Evolutionary conservation across 2,888 invertebrate genomes (phyloP).

Genomic region (Ectobius pallidus): DNA sequence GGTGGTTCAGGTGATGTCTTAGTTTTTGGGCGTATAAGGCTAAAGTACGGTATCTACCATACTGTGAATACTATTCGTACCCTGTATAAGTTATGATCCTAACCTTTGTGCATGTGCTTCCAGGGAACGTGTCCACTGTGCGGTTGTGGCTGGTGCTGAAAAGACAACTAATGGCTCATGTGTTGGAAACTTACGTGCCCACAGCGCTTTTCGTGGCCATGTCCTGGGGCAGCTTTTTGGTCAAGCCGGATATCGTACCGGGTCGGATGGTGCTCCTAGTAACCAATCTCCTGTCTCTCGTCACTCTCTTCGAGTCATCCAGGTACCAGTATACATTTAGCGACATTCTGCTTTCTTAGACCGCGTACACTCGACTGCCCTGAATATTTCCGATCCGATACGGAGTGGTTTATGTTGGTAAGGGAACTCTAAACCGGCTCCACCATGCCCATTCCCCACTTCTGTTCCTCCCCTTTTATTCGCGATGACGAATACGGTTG

Average conservation of each 20-base stretch:
- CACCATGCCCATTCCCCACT: too few relatives aligned
- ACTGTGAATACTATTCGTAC: too few relatives aligned
- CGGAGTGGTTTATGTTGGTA: too few relatives aligned
- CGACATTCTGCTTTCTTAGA: neutral
- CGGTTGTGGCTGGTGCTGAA: constrained; percentile 13
- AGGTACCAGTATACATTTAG: neutral
- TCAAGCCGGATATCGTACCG: constrained; percentile 31
- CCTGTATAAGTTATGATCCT: too few relatives aligned
- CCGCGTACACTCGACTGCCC: neutral
- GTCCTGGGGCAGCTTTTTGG: constrained; percentile 35
- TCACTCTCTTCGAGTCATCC: constrained; percentile 28
- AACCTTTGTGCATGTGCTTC: too few relatives aligned
- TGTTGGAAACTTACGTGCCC: constrained; percentile 23
- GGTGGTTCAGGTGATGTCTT: too few relatives aligned
- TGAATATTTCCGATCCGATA: neutral
- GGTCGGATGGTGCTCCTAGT: constrained; percentile 35
- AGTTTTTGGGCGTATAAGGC: too few relatives aligned
- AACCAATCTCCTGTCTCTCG: constrained; percentile 32
- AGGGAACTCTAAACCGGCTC: too few relatives aligned
- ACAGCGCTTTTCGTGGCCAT: constrained; percentile 30
- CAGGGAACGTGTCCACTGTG: constrained; percentile 23
- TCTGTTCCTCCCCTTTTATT: neutral
- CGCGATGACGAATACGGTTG: neutral
- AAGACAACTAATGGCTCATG: neutral
- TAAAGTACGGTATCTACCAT: too few relatives aligned